These are phyloP conservation scores for Argopecten irradians DNA, from an alignment of 1,140 invertebrate genomes.

Conservation along the genomic window DNA sequence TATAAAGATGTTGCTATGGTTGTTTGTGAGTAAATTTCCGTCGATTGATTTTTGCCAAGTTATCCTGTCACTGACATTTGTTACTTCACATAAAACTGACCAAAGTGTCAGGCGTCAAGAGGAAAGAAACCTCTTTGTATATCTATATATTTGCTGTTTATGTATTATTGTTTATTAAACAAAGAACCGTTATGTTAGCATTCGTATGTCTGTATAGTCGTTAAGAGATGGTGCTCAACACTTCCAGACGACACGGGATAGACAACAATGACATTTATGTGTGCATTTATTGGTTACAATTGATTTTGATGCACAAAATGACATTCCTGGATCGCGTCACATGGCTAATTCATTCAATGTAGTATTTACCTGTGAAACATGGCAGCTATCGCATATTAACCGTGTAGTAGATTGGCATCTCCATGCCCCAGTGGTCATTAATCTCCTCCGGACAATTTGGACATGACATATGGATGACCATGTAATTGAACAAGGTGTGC, in stretches of 20 bases:
- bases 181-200: not conserved
- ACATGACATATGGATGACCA: not conserved
- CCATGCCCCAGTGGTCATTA: not conserved
- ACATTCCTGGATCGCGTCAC: not conserved
- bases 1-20: no score
- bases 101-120: not conserved
- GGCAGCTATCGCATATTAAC: not conserved
- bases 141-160: not conserved
- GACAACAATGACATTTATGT: not conserved
- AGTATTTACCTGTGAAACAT: not conserved
- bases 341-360: not conserved
- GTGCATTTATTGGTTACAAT: not conserved
- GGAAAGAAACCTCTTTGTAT: not conserved
- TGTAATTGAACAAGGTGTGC: not conserved
- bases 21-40: not conserved
- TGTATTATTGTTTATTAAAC: not conserved
- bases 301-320: not conserved
- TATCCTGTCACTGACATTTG: not conserved
- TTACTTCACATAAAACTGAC: not conserved
- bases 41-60: not conserved
- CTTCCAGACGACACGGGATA: not conserved
- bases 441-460: conserved; percentile 14
- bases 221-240: not conserved
- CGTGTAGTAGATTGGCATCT: conserved; percentile 4
- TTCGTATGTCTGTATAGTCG: not conserved